phyloP scores from a whole-genome alignment of 1,140 invertebrate species.

The Solen grandis region DNA sequence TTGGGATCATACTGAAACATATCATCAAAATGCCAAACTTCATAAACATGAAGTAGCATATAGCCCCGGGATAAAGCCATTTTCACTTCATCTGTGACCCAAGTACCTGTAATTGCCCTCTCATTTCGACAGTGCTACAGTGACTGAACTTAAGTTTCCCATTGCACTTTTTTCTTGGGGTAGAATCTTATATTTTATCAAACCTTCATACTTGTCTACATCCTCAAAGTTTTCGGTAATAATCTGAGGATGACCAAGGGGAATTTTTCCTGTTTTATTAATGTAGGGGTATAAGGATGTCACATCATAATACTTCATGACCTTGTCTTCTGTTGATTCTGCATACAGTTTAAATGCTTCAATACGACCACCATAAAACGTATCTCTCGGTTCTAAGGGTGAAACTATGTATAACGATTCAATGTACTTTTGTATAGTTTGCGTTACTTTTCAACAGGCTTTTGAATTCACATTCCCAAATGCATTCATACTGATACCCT shows the following conservation, averaged over 20 bases:
- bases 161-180: no score
- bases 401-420: neutral
- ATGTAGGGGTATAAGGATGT: constrained; percentile 28
- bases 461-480: constrained; percentile 35
- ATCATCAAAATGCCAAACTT: neutral
- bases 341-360: constrained; percentile 36
- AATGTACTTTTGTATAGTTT: constrained; percentile 2
- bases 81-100: no score
- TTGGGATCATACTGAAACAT: neutral
- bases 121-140: no score
- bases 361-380: constrained; percentile 23
- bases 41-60: neutral
- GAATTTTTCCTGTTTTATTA: constrained; percentile 35
- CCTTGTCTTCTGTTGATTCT: constrained; percentile 2
- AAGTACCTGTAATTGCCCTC: no score
- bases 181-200: no score
- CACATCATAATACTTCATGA: constrained; percentile 13
- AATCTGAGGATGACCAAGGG: constrained; percentile 9
- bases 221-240: constrained; percentile 16
- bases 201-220: neutral
- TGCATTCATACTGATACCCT: constrained; percentile 1
- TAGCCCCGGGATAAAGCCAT: no score
- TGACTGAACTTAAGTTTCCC: no score
- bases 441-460: neutral
- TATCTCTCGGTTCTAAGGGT: constrained; percentile 25